Evolutionary conservation across 2,797 vertebrate genomes (phyloP).

Genomic region (Streptopelia turtur): DNA sequence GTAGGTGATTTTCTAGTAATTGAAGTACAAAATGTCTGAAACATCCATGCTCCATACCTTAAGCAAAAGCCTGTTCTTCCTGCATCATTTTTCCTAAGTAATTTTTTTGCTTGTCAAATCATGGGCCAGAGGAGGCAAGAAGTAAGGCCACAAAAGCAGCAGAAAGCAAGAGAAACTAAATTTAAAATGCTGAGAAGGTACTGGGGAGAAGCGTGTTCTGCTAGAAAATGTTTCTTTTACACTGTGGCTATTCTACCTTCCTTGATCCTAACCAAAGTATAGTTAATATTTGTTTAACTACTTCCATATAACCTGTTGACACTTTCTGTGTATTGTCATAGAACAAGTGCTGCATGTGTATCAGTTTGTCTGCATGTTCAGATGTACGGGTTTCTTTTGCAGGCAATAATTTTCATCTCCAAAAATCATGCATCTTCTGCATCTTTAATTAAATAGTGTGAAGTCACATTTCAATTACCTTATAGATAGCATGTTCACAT

Average conservation of each 20-base stretch:
- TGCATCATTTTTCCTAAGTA: neutral
- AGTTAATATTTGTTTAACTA: neutral
- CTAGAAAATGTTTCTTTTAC: neutral
- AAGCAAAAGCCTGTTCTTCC: neutral
- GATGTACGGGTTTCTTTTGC: neutral
- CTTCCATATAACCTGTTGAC: neutral
- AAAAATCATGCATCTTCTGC: neutral
- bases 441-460: neutral
- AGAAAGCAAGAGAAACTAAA: neutral
- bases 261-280: neutral
- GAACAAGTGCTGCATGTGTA: neutral
- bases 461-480: neutral
- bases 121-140: neutral
- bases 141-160: neutral
- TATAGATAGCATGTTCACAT: neutral
- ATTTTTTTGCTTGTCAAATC: neutral
- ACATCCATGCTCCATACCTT: neutral
- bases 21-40: neutral
- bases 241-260: neutral
- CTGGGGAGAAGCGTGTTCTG: neutral
- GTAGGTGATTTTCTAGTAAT: neutral
- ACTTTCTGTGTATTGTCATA: neutral
- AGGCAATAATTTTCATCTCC: neutral
- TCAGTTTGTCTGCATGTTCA: neutral
- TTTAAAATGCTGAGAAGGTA: neutral